Evolutionary conservation across 2,888 invertebrate species (phyloP), one percentile per base, ranked within the genome.

Genomic region (Drosophila percnosoma): DNA sequence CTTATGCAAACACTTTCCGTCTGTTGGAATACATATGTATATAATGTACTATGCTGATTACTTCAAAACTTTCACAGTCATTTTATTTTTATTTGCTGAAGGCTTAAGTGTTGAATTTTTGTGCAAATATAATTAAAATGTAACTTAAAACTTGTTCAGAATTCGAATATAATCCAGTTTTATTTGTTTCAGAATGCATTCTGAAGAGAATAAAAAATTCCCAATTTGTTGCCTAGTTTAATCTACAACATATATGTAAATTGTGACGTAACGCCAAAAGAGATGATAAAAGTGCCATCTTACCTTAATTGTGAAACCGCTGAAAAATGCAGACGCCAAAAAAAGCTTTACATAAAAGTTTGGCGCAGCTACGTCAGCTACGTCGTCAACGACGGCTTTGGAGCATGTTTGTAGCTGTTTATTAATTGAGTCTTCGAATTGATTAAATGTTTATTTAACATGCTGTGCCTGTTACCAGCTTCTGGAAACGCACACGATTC

Each of bases 361-460:
- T 70, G 34, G 49, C 53, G 51, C 57, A 29, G 51, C 34, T 21
- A 42, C 59, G n/a, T 40, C 27, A 5, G 4, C n/a, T 29, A 15
- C 48, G 3, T 11, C 67, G 51, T 34, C 55, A 63, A 36, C 61
- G 31, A 11, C 38, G 54, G 29, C 42, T 51, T 65, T 66, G 40
- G 15, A 51, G 48, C 13, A 24, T 45, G 24, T 51, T 55, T 40
- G 27, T 55, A 29, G 61, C 58, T 67, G 71, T 67, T 68, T 59
- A 70, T 77, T 77, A 71, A 80, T 75, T 67, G 73, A 80, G 53
- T 53, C 72, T 67, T 63, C 64, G 69, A 85, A 87, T 82, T 78
- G 66, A 80, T 85, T 85, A 82, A 83, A 87, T 76, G 70, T 76
- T 68, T 73, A 73, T 82, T 87, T 72, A 78, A 67, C 64, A 80